Evolutionary conservation across 1,140 invertebrate genomes (phyloP).

Genomic region (Bombus affinis): DNA sequence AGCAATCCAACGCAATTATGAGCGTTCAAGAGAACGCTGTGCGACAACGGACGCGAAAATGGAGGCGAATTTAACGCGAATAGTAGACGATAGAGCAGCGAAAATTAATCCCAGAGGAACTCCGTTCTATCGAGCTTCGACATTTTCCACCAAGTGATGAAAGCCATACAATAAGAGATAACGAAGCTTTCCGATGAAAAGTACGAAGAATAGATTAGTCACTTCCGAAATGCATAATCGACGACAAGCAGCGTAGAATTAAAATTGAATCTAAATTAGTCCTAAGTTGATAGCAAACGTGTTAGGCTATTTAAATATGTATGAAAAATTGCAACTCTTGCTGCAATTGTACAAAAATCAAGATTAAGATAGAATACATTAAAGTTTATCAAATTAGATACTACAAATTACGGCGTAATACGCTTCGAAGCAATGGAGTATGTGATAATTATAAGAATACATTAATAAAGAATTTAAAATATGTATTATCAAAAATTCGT

Average conservation of each 20-base stretch:
- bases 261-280: no score
- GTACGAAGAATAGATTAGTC: slow-evolving; percentile 4
- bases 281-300: no score
- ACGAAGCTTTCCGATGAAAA: slow-evolving; percentile 12
- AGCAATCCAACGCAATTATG: slow-evolving; percentile 51
- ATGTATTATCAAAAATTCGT: neutral
- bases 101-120: slow-evolving; percentile 56
- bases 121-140: slow-evolving; percentile 28
- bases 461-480: neutral
- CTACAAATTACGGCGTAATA: no score
- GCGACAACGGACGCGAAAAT: slow-evolving; percentile 53
- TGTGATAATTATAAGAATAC: neutral
- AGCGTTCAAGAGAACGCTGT: slow-evolving; percentile 40
- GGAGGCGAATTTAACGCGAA: slow-evolving; percentile 54
- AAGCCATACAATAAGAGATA: slow-evolving; percentile 32
- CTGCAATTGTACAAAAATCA: no score
- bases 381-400: no score
- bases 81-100: slow-evolving; percentile 42
- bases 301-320: no score
- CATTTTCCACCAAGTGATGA: slow-evolving; percentile 28
- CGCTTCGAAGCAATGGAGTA: neutral
- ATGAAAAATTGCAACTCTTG: no score
- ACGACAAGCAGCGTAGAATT: neutral
- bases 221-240: neutral
- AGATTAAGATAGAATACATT: no score